These are phyloP conservation scores for Yponomeuta sedellus DNA, from an alignment of 2,888 invertebrate species.

Conservation along the genomic window DNA sequence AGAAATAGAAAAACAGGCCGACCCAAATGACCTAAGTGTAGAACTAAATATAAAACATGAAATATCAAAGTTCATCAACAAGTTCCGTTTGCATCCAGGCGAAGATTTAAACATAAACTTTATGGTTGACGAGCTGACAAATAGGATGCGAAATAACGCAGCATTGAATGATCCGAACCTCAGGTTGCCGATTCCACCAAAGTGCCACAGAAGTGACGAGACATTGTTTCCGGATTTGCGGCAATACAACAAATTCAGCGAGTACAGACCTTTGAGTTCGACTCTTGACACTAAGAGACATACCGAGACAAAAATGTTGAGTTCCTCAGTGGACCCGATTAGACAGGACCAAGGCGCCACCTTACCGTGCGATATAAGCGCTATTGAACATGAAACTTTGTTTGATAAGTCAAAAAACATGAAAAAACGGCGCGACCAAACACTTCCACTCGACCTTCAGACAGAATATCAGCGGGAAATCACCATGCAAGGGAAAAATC, in stretches of 20 bases:
- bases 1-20: background rate
- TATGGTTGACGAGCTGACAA: slow-evolving; percentile 37
- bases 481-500: background rate
- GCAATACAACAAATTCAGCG: background rate
- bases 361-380: background rate
- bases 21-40: background rate
- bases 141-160: slow-evolving; percentile 31
- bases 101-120: slow-evolving; percentile 34
- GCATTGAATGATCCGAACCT: slow-evolving; percentile 12
- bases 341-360: background rate
- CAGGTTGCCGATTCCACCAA: background rate
- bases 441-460: background rate
- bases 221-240: slow-evolving; percentile 4
- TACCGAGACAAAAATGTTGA: background rate
- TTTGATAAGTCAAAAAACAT: background rate
- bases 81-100: slow-evolving; percentile 25
- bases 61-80: slow-evolving; percentile 35
- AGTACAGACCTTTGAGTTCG: background rate
- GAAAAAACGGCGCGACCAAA: background rate
- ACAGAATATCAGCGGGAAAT: background rate
- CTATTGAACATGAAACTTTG: background rate
- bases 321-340: background rate
- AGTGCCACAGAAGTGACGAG: background rate
- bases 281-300: background rate
- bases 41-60: slow-evolving; percentile 5